Conservation (phyloP, 2,113 vertebrate genomes). For the Heliornis fulica region DNA sequence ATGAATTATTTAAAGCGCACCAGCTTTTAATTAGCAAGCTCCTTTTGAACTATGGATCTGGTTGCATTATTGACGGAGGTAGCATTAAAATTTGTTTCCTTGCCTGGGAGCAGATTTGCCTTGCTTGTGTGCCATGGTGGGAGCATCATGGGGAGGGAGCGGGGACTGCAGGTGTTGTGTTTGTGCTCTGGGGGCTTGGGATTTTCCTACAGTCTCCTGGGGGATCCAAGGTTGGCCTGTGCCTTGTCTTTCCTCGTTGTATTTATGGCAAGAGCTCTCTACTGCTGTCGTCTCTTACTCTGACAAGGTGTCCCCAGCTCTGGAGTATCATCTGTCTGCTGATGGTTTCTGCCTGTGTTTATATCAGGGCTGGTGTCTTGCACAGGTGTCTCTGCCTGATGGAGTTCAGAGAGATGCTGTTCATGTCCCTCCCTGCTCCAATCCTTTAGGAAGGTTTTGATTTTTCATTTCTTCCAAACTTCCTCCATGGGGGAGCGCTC, state of each 20-base stretch:
- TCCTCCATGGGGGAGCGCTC: neutral
- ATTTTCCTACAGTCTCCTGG: neutral
- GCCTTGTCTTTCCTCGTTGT: neutral
- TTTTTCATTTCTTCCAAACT: neutral
- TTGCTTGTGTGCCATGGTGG: neutral
- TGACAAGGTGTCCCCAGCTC: neutral
- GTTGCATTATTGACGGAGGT: constrained; percentile 93
- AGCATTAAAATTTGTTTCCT: constrained; percentile 72
- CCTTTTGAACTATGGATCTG: constrained; percentile 94
- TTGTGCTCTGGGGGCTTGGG: neutral
- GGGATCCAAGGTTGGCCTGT: neutral
- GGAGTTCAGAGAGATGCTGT: neutral
- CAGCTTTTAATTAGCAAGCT: constrained; percentile 99
- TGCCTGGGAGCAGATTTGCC: constrained; percentile 55
- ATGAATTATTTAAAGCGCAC: constrained; percentile 99
- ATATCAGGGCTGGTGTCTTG: neutral
- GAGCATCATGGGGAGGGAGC: neutral
- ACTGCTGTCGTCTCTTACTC: neutral
- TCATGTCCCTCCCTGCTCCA: neutral
- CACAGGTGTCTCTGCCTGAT: neutral
- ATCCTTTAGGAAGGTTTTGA: neutral
- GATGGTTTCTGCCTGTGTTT: neutral
- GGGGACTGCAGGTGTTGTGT: neutral
- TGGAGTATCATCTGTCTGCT: neutral
- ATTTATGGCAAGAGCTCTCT: neutral